Evolutionary conservation across 2,888 invertebrate genomes (phyloP).

Genomic region (Ptilodon capucinus): DNA sequence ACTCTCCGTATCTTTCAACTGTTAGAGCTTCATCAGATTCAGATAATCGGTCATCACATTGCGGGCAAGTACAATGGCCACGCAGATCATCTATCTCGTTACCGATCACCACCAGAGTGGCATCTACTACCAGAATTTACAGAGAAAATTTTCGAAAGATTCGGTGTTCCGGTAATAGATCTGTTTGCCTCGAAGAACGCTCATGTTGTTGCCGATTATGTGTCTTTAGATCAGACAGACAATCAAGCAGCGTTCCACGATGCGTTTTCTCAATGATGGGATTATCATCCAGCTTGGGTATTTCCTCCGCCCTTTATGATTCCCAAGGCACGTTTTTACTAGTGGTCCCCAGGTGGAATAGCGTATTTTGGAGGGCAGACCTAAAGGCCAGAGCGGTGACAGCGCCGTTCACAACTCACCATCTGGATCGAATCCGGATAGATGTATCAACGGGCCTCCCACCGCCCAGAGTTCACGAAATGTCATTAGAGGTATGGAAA

Average conservation of each 20-base stretch:
- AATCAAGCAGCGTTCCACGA: conserved; percentile 12
- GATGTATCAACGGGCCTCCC: conserved; percentile 2
- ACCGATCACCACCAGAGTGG: neutral
- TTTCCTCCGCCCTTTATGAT: conserved; percentile 21
- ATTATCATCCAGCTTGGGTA: conserved; percentile 20
- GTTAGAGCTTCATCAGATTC: neutral
- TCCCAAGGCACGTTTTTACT: conserved; percentile 3
- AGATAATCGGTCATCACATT: neutral
- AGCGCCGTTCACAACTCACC: conserved; percentile 8
- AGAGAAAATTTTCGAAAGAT: conserved; percentile 3
- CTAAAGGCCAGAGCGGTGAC: conserved; percentile 9
- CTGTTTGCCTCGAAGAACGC: conserved; percentile 17
- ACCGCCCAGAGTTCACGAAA: conserved; percentile 2
- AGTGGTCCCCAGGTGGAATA: conserved; percentile 16
- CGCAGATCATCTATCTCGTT: neutral
- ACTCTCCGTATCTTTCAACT: conserved; percentile 1
- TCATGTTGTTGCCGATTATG: conserved; percentile 15
- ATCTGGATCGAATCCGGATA: conserved; percentile 2
- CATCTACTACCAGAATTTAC: neutral
- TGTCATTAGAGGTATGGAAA: conserved; percentile 4
- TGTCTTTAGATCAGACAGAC: conserved; percentile 12
- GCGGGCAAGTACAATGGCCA: neutral
- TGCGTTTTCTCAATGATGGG: conserved; percentile 17
- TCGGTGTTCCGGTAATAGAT: conserved; percentile 17
- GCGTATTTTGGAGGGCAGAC: conserved; percentile 20